Evolutionary conservation across 2,888 invertebrate species (phyloP).

Genomic region (Protonemura montana): DNA sequence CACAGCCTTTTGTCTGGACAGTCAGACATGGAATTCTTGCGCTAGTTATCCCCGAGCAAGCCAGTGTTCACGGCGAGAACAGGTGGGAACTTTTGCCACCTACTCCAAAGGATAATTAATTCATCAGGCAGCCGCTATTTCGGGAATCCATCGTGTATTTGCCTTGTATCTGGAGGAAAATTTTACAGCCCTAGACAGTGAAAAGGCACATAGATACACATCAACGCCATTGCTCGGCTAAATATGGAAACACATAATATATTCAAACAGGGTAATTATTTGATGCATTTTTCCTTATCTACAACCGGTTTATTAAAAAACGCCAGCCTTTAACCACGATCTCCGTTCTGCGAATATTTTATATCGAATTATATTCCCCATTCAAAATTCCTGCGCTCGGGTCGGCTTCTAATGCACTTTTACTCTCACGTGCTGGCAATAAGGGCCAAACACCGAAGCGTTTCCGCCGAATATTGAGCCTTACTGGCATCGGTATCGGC

Average conservation of each 20-base stretch:
- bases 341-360: neutral
- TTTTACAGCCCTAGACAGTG: neutral
- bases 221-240: too few species aligned
- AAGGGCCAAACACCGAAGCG: neutral
- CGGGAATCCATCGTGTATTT: neutral
- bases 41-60: neutral
- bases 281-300: neutral
- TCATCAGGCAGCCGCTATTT: neutral
- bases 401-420: neutral
- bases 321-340: neutral
- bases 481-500: neutral
- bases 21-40: neutral
- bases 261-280: neutral
- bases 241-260: too few species aligned
- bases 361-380: neutral
- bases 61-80: neutral
- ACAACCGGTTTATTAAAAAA: neutral
- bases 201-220: too few species aligned
- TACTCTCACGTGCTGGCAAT: slow-evolving; percentile 14
- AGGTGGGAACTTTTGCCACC: neutral
- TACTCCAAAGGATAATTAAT: neutral
- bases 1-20: slow-evolving; percentile 21
- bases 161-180: neutral
- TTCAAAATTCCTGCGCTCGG: neutral
- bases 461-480: neutral